Evolutionary conservation across 2,797 vertebrate genomes (phyloP).

Genomic region (Natrix natrix): DNA sequence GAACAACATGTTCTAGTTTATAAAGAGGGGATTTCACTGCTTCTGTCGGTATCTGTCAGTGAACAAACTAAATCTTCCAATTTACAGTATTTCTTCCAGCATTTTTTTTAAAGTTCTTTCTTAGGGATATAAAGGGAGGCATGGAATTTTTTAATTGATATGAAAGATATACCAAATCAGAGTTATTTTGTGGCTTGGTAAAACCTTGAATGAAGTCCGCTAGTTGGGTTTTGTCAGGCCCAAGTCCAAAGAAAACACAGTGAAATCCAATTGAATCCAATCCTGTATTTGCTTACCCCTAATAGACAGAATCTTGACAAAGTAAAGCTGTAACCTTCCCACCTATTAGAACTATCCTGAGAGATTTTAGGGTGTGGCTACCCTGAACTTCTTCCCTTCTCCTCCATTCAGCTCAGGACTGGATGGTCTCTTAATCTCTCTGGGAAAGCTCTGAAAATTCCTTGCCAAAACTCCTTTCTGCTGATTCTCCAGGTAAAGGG

Average conservation of each 20-base stretch:
- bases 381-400: background rate
- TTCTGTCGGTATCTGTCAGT: background rate
- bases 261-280: background rate
- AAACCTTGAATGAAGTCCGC: background rate
- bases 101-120: background rate
- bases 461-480: background rate
- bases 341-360: background rate
- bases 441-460: background rate
- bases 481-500: background rate
- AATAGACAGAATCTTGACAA: too few species aligned
- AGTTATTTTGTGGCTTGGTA: background rate
- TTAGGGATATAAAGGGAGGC: background rate
- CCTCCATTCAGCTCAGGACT: background rate
- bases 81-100: background rate
- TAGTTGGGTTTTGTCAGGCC: background rate
- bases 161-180: background rate
- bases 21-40: background rate
- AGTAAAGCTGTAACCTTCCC: background rate
- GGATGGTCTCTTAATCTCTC: background rate
- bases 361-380: background rate
- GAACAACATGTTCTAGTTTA: background rate
- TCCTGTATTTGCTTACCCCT: background rate
- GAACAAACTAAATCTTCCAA: background rate
- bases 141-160: background rate
- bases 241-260: background rate